A percentile compares a stretch with the other conserved stretches of the same genome.
phyloP scores from a whole-genome alignment of 2,113 vertebrate species.

The Andinoacara biseriatus region DNA sequence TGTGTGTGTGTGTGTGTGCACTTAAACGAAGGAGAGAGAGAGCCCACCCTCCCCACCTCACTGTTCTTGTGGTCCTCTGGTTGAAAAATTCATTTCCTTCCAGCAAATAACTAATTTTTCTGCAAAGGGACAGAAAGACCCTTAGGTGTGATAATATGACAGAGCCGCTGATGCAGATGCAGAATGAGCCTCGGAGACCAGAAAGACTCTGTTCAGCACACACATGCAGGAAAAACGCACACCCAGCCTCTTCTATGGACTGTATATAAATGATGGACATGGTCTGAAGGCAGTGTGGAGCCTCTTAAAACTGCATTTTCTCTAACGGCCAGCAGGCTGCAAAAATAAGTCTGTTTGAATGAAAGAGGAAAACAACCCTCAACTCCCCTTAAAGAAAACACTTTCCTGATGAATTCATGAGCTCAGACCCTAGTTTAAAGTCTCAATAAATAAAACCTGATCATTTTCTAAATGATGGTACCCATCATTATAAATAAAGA shows the following conservation, averaged over 20 bases:
- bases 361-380: background rate
- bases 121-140: constrained; percentile 39
- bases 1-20: background rate
- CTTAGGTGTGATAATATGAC: constrained; percentile 38
- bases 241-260: background rate
- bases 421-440: background rate
- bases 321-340: background rate
- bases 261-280: background rate
- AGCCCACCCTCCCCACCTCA: constrained; percentile 9
- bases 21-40: constrained; percentile 18
- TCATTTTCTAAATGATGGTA: background rate
- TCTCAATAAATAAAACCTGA: background rate
- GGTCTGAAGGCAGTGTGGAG: background rate
- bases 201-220: background rate
- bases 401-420: background rate
- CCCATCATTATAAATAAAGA: background rate
- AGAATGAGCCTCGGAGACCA: background rate
- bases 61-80: constrained; percentile 15
- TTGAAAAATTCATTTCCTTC: constrained; percentile 60
- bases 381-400: too few relatives aligned
- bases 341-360: background rate
- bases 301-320: too few relatives aligned
- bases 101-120: constrained; percentile 65
- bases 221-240: background rate
- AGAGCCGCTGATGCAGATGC: background rate